These are phyloP conservation scores for Drosophila quadrilineata DNA, from an alignment of 1,140 invertebrate species.

Conservation along the genomic window DNA sequence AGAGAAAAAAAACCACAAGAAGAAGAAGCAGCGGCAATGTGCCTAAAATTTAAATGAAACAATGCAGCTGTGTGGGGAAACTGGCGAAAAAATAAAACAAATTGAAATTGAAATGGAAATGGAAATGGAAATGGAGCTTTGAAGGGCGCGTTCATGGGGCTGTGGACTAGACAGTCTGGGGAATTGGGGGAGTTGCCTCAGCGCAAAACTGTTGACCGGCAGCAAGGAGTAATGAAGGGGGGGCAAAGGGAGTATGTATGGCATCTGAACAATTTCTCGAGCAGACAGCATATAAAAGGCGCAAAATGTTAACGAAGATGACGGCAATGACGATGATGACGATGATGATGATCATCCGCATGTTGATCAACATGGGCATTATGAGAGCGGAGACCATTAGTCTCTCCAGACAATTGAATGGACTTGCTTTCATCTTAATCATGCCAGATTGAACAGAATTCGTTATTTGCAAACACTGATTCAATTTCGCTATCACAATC, in stretches of 20 bases:
- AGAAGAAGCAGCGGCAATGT: no score
- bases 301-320: conserved; percentile 23
- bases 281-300: conserved; percentile 58
- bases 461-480: no score
- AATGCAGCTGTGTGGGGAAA: conserved; percentile 24
- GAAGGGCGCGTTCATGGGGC: conserved; percentile 55
- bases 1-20: no score
- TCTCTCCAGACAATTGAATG: conserved; percentile 32
- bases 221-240: no score
- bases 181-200: not conserved
- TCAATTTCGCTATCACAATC: no score
- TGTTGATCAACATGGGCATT: not conserved
- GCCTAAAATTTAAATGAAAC: conserved; percentile 75
- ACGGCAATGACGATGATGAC: not conserved
- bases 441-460: no score
- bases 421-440: conserved; percentile 29
- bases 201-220: no score
- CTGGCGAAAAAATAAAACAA: not conserved
- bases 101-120: not conserved
- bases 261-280: conserved; percentile 72
- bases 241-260: conserved; percentile 2
- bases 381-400: not conserved
- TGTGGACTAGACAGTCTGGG: conserved; percentile 1
- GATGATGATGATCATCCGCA: not conserved
- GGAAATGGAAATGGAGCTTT: conserved; percentile 26